Base-by-base conservation (phyloP, 2,888 invertebrate genomes). In the Conistra vaccinii region DNA sequence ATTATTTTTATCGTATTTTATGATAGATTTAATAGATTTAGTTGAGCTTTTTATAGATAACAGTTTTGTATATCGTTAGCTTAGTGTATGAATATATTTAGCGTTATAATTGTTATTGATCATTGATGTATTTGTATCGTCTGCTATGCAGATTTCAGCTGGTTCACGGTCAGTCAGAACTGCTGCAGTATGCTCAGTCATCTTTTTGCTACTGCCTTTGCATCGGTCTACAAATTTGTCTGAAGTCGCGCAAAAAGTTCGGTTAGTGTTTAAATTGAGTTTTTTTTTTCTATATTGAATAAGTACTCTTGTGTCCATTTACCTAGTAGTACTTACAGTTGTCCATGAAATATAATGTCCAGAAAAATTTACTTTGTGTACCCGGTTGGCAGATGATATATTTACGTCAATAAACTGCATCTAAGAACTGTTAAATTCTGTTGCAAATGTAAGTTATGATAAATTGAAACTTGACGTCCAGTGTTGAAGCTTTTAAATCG, bases 1-100 rank as follows among this genome's bases (percentile, higher is more conserved):
- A 79, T 85, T 83, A 84, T 87, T 85, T 85, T 84, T 85, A 83
- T 78, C 68, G 83, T 82, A 77, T 84, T 87, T 80, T 86, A 81
- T 77, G 23, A 73, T 84, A 81, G 77, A 80, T 3, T 71, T 78
- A 60, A 75, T 85, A 85, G 78, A 57, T 81, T 87, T 78, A 85
- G 85, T 85, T 87, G 73, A 78, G 87, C 86, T 85, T 87, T 79
- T 85, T 78, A 73, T 81, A 76, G 69, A n/a, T 76, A 73, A 78
- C 74, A 20, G 39, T 82, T 85, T 87, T 85, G 78, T 84, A 80
- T 80, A 73, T 68, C 29, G 68, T 76, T 85, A 84, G 84, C 78
- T 81, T 85, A 85, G 76, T 73, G 67, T 74, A 69, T 48, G 57
- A 3, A 62, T 71, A 69, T 78, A 81, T 75, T 84, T 84, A 85